Conservation (phyloP, 1,140 invertebrate species). For the Sycophaga agraensis region DNA sequence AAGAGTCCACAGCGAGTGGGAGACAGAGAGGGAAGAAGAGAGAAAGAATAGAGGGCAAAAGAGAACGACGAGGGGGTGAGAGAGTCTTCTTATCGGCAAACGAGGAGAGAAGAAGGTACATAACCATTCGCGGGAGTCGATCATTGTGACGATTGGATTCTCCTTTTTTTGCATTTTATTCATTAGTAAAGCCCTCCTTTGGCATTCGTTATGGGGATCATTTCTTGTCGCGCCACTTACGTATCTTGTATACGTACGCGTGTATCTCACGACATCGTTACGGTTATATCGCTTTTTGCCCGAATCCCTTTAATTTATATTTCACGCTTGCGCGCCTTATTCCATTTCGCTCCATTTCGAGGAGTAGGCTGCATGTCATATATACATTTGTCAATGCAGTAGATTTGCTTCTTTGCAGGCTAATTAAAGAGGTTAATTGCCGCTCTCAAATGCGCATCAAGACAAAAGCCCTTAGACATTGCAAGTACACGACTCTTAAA, state of each 20-base stretch:
- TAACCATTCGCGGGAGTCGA: neutral
- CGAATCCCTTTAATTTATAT: constrained; percentile 4
- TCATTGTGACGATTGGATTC: constrained; percentile 11
- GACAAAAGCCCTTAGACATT: too few species aligned
- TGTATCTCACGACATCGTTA: neutral
- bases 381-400: too few species aligned
- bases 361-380: neutral
- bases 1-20: neutral
- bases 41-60: too few species aligned
- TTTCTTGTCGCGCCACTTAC: neutral
- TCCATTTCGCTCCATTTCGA: neutral
- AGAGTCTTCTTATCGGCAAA: neutral
- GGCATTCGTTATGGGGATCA: constrained; percentile 13
- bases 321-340: constrained; percentile 2
- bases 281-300: neutral
- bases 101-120: neutral
- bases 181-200: neutral
- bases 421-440: too few species aligned
- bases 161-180: constrained; percentile 15
- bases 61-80: too few species aligned
- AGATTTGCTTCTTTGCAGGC: too few species aligned
- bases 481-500: too few species aligned
- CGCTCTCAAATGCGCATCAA: too few species aligned
- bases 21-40: neutral
- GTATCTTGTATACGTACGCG: neutral